Evolutionary conservation across 2,113 vertebrate genomes (phyloP).

Genomic region (Semnornis frantzii): DNA sequence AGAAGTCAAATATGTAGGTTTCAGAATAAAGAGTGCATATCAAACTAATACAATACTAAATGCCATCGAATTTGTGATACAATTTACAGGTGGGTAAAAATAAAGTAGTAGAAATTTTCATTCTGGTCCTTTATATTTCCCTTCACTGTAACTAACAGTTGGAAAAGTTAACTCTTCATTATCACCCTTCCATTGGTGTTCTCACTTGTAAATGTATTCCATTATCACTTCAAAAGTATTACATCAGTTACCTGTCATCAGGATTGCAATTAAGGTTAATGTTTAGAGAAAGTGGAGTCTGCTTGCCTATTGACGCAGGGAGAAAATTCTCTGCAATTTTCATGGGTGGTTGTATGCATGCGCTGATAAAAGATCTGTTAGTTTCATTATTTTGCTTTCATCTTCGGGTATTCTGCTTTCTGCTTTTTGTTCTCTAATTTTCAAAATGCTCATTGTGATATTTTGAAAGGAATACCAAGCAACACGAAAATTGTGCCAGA

Average conservation of each 20-base stretch:
- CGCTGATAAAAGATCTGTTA: background rate
- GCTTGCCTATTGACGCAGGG: background rate
- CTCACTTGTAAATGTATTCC: background rate
- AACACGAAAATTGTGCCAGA: background rate
- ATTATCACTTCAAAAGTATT: constrained; percentile 32
- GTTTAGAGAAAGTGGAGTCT: background rate
- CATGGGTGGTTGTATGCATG: background rate
- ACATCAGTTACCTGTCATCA: constrained; percentile 35
- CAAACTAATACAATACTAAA: background rate
- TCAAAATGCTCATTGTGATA: background rate
- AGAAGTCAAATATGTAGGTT: background rate
- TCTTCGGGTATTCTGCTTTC: background rate
- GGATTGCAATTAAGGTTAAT: background rate
- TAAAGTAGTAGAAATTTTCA: background rate
- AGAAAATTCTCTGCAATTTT: background rate
- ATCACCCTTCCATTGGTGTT: background rate
- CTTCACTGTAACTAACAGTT: background rate
- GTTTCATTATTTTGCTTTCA: background rate
- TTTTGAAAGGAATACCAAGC: constrained; percentile 11
- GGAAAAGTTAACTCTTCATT: constrained; percentile 3
- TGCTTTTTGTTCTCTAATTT: background rate
- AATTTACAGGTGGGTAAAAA: background rate
- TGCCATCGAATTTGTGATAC: fast-evolving
- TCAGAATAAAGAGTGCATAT: background rate
- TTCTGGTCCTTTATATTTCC: background rate